phyloP scores from a whole-genome alignment of 1,140 invertebrate species.

The Macrosteles quadrilineatus region DNA sequence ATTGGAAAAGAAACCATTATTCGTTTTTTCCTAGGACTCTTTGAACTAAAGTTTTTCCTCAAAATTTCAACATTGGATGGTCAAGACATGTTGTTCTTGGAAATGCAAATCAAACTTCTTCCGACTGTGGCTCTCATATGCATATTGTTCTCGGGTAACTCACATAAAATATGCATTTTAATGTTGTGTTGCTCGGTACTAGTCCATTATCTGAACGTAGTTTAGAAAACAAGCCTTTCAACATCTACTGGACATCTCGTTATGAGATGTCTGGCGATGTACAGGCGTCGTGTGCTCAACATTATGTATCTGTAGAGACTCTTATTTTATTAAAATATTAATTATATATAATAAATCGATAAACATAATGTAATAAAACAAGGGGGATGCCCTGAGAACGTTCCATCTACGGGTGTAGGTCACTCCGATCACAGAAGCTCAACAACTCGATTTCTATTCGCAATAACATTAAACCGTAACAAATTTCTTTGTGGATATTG shows the following conservation, averaged over 20 bases:
- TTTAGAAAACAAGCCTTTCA: slow-evolving; percentile 13
- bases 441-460: slow-evolving; percentile 20
- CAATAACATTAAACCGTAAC: slow-evolving; percentile 16
- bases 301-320: slow-evolving; percentile 30
- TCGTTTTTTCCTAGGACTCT: too few species aligned
- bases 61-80: too few species aligned
- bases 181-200: slow-evolving; percentile 24
- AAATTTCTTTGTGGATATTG: slow-evolving; percentile 12
- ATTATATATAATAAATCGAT: slow-evolving; percentile 23
- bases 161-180: slow-evolving; percentile 27
- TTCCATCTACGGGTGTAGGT: too few species aligned
- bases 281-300: slow-evolving; percentile 24
- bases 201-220: slow-evolving; percentile 22
- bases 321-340: slow-evolving; percentile 29
- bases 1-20: too few species aligned
- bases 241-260: not conserved
- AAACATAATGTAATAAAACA: slow-evolving; percentile 23
- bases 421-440: not conserved
- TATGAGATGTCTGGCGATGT: not conserved
- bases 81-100: too few species aligned
- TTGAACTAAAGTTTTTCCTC: too few species aligned
- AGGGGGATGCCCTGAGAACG: slow-evolving; percentile 5
- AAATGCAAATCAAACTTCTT: too few species aligned
- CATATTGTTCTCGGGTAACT: slow-evolving; percentile 23
- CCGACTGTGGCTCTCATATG: too few species aligned